Base-by-base conservation (phyloP, 2,113 vertebrate species). In the Dicaeum eximium region DNA sequence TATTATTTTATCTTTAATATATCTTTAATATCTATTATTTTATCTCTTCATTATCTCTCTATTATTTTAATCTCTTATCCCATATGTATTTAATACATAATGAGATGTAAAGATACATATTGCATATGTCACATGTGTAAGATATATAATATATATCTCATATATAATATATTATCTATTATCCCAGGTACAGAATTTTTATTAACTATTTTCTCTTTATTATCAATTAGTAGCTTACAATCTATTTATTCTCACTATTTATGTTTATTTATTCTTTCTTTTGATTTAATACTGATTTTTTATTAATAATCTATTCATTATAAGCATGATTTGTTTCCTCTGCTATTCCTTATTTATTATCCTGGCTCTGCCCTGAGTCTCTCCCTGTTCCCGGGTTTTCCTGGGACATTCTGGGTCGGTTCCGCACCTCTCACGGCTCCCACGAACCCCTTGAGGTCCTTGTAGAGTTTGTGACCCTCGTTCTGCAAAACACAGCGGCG, bases 381-480 rank as follows among this genome's bases (percentile, higher is more conserved):
- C 62, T 28, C 35, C 5, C 3, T 1, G 18, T 15, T 30, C 30
- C 73, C 31, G 0, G 60, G 1, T 11, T 75, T 77, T 37, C 57
- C 57, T 0, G 1, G 24, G 0, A 0, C 1, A 0, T 21, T 15
- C 20, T 3, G 6, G 38, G 5, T 13, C 1, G 3, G 23, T 23
- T 14, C 81, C 69, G 2, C 57, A 99, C 99, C 99, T 99, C 98
- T 98, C 51, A 99, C 98, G 4, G 99, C 98, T 23, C 94, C 98
- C 4, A 99, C 89, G 93, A 99, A 99, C 72, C 96, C 97, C 94
- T 99, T 99, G 74, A 99, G 97, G 82, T 99, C 99, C 80, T 99
- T 99, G 97, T 98, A 97, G 57, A 99, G 98, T 51, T 97, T 98
- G 80, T 98, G 98, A 66, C 99, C 99, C 98, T 99, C 98, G 30